Conservation (phyloP, 2,113 vertebrate genomes). For the Colistium nudipinnis region DNA sequence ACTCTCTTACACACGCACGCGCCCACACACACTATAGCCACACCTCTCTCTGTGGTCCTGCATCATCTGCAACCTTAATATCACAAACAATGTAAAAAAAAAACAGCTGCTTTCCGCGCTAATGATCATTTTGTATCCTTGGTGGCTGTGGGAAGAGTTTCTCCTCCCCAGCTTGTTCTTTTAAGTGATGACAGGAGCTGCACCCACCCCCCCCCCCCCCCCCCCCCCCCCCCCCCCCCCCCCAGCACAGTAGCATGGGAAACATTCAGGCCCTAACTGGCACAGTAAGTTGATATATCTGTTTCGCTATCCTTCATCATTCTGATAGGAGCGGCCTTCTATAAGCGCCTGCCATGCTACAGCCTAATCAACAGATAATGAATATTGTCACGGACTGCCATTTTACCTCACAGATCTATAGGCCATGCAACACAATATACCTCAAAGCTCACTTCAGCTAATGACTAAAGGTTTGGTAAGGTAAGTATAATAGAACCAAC, state of each 20-base stretch:
- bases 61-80: slow-evolving; percentile 19
- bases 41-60: slow-evolving; percentile 2
- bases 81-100: slow-evolving; percentile 26
- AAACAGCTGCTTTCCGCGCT: slow-evolving; percentile 60
- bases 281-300: slow-evolving; percentile 12
- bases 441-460: too few species aligned
- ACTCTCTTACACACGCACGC: too few species aligned
- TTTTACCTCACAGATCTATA: too few species aligned
- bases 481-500: too few species aligned
- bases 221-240: slow-evolving; percentile 53
- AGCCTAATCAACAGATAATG: background rate
- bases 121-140: slow-evolving; percentile 49
- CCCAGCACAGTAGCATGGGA: slow-evolving; percentile 29
- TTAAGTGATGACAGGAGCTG: slow-evolving; percentile 66
- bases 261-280: slow-evolving; percentile 51
- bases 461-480: too few species aligned
- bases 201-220: slow-evolving; percentile 62
- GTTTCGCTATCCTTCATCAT: slow-evolving; percentile 49
- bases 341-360: slow-evolving; percentile 13
- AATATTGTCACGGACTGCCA: background rate
- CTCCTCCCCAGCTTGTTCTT: slow-evolving; percentile 56
- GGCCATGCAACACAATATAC: too few species aligned
- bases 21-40: slow-evolving; percentile 22
- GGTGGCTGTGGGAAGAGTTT: slow-evolving; percentile 58
- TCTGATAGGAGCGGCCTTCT: slow-evolving; percentile 32